These are phyloP conservation scores for Spea hammondii DNA, from an alignment of 2,797 vertebrate genomes.

Conservation along the genomic window DNA sequence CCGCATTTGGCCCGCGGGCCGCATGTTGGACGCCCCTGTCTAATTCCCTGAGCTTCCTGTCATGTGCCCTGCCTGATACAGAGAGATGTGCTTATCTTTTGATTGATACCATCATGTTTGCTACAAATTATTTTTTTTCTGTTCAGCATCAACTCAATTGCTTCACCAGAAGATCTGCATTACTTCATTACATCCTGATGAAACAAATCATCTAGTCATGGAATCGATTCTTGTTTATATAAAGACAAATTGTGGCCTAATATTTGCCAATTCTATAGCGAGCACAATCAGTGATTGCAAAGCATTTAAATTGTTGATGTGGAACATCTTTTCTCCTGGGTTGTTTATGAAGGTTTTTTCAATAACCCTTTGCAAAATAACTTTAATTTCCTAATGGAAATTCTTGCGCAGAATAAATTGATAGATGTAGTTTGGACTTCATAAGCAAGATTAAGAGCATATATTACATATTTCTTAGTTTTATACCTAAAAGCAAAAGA, in stretches of 20 bases:
- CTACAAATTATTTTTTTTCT: constrained; percentile 36
- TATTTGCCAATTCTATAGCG: constrained; percentile 27
- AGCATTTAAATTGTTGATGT: constrained; percentile 39
- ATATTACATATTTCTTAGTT: background rate
- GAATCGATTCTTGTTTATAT: constrained; percentile 49
- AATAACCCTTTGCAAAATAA: constrained; percentile 23
- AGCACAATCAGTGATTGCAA: constrained; percentile 26
- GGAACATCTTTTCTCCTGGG: constrained; percentile 16
- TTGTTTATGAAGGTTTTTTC: constrained; percentile 20
- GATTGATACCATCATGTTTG: constrained; percentile 48
- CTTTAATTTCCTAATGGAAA: constrained; percentile 21
- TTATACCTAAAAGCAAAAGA: background rate
- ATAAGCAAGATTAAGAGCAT: constrained; percentile 5
- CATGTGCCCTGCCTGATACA: background rate
- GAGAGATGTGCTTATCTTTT: constrained; percentile 35
- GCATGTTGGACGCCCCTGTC: no score
- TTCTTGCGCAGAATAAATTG: background rate
- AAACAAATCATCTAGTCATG: constrained; percentile 43
- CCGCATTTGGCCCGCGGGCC: no score
- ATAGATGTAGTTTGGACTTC: constrained; percentile 5
- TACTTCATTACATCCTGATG: constrained; percentile 47
- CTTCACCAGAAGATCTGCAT: constrained; percentile 42
- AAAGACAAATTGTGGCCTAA: constrained; percentile 45
- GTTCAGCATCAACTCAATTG: constrained; percentile 29
- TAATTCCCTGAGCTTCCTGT: no score